Evolutionary conservation across 2,113 vertebrate species (phyloP), one percentile per base, ranked within the genome.

Genomic region (Empidonax alnorum): DNA sequence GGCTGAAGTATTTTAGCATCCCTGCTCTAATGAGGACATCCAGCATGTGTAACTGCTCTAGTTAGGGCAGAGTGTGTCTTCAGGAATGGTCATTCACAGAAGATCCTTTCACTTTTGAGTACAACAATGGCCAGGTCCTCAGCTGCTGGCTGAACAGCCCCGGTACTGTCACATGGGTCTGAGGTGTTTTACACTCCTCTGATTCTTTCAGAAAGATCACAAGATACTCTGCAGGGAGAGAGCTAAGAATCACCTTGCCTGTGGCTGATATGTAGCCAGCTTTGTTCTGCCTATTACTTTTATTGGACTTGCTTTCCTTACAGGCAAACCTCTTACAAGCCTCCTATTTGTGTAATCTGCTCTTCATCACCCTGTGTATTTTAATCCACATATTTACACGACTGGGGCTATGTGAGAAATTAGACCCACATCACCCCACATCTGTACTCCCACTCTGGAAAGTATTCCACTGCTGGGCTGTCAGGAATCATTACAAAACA

Each of bases 401-500:
- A 12, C 6, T 49, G 46, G 46, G 71, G 47, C 56, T 53, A 22
- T 65, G 52, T 66, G 46, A 63, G 95, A 93, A 96, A 96, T 77
- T 66, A 93, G 94, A 94, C 93, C 84, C 77, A 33, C 73, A 84
- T 88, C 85, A 87, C 44, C 58, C 39, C 61, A 84, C 84, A 89
- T 89, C 92, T 89, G 90, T 76, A 50, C 56, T 90, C 80, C 37
- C 84, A 49, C 53, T 94, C 73, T 91, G 89, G 86, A 91, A 95
- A 92, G 79, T 44, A 87, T 89, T 97, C 92, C 58, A 53, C 58
- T 91, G 77, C 53, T 47, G 52, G 55, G 69, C 89, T 97, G 94
- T 95, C 90, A 95, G 92, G 84, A 94, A 56, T 93, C 90, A 85
- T 96, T 96, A 95, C 67, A 92, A 92, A 96, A 62, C 73, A 46